These are phyloP conservation scores for Selenia dentaria DNA, from an alignment of 2,888 invertebrate species.

Conservation along the genomic window DNA sequence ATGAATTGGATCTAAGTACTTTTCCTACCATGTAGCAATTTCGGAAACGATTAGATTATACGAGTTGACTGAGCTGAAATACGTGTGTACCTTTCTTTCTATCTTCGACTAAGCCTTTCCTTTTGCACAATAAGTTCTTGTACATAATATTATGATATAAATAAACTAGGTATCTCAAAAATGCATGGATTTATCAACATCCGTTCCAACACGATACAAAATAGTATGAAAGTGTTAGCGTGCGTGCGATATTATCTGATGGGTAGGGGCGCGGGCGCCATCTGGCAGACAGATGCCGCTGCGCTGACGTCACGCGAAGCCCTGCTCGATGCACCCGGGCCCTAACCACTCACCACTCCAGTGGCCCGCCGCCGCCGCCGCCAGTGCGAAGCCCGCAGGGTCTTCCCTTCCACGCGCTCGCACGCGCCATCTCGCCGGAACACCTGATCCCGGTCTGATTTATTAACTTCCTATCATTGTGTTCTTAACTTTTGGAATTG, in stretches of 20 bases:
- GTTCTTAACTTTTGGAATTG: no score
- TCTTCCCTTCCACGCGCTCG: constrained; percentile 59
- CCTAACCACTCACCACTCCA: not conserved
- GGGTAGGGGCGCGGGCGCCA: constrained; percentile 68
- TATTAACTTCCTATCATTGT: constrained; percentile 39
- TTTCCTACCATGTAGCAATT: no score
- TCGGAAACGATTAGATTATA: no score
- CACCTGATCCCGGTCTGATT: constrained; percentile 69
- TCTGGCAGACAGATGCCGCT: constrained; percentile 80
- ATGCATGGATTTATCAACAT: not conserved
- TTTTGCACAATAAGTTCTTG: no score
- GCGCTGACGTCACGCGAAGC: constrained; percentile 82
- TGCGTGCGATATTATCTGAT: constrained; percentile 77
- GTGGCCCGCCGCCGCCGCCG: no score
- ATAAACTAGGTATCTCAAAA: no score
- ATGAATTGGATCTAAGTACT: no score
- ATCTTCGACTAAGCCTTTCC: no score
- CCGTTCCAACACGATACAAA: constrained; percentile 15
- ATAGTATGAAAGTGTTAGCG: constrained; percentile 50
- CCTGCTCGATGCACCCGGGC: constrained; percentile 19
- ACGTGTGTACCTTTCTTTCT: no score
- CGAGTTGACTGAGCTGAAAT: no score
- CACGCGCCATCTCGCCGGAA: constrained; percentile 65
- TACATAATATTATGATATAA: no score
- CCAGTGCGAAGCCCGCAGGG: constrained; percentile 41